Percentiles rank a stretch among this genome's conserved stretches.
Evolutionary conservation across 2,113 vertebrate genomes (phyloP).

Genomic region (Dasyornis broadbenti): DNA sequence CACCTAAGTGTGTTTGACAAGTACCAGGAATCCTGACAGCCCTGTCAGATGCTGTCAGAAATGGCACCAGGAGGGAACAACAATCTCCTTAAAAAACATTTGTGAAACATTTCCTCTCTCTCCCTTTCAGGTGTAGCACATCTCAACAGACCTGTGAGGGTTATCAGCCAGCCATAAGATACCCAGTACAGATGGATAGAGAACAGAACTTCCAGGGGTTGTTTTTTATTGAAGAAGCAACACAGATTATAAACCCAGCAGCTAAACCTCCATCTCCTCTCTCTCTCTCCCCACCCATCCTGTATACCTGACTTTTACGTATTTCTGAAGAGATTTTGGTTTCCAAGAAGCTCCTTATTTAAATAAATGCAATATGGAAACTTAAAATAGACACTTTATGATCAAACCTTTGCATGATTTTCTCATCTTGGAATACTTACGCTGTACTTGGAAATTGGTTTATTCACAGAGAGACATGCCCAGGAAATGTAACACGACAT

Average conservation of each 20-base stretch:
- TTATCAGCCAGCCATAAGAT: neutral
- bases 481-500: neutral
- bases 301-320: neutral
- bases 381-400: neutral
- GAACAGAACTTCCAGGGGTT: neutral
- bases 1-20: neutral
- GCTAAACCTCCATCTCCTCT: neutral
- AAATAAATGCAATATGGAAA: neutral
- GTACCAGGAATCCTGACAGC: neutral
- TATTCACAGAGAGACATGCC: neutral
- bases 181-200: neutral
- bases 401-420: neutral
- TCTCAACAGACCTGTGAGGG: neutral
- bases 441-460: neutral
- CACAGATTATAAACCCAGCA: neutral
- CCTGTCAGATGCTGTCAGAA: neutral
- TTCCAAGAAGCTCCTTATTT: neutral
- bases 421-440: neutral
- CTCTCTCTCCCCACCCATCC: neutral
- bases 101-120: neutral
- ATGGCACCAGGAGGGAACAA: neutral
- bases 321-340: neutral
- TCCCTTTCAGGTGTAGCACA: neutral
- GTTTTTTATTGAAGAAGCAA: neutral
- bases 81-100: neutral